These are phyloP conservation scores for Harpalus rubripes DNA, from an alignment of 2,888 invertebrate genomes.

Conservation along the genomic window DNA sequence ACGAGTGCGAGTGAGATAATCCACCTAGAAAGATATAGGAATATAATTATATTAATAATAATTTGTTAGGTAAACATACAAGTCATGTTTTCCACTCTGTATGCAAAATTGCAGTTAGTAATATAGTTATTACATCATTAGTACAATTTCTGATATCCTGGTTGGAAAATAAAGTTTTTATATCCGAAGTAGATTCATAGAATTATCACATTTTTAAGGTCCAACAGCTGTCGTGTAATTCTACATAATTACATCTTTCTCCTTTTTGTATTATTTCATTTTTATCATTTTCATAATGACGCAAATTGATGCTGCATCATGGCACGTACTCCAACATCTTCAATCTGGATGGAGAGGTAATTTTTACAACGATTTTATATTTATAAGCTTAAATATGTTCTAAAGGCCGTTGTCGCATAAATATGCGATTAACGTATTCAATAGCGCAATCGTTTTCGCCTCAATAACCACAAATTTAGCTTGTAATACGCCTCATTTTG, in stretches of 20 bases:
- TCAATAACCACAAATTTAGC: constrained; percentile 49
- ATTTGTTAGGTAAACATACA: neutral
- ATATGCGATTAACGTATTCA: constrained; percentile 46
- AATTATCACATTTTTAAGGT: constrained; percentile 50
- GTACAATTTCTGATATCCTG: constrained; percentile 33
- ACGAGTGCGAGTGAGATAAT: no score
- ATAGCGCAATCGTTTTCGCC: constrained; percentile 38
- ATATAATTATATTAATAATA: no score
- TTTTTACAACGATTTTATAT: constrained; percentile 45
- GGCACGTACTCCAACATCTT: constrained; percentile 18
- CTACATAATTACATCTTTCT: constrained; percentile 23
- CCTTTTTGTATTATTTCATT: constrained; percentile 40
- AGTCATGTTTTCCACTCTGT: neutral
- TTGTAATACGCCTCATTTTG: constrained; percentile 39
- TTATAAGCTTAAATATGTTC: constrained; percentile 45
- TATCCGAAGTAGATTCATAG: constrained; percentile 27
- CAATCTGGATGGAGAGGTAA: constrained; percentile 36
- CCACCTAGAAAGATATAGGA: no score
- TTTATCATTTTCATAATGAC: constrained; percentile 50
- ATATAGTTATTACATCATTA: constrained; percentile 41
- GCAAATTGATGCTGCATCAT: constrained; percentile 40
- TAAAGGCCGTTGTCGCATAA: constrained; percentile 14
- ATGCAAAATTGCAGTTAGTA: constrained; percentile 23
- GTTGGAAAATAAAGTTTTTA: constrained; percentile 40
- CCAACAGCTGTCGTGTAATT: constrained; percentile 43